Percentiles rank a stretch among this genome's conserved stretches.
phyloP scores from a whole-genome alignment of 2,888 invertebrate species.

The Kryphioiulus occultus region DNA sequence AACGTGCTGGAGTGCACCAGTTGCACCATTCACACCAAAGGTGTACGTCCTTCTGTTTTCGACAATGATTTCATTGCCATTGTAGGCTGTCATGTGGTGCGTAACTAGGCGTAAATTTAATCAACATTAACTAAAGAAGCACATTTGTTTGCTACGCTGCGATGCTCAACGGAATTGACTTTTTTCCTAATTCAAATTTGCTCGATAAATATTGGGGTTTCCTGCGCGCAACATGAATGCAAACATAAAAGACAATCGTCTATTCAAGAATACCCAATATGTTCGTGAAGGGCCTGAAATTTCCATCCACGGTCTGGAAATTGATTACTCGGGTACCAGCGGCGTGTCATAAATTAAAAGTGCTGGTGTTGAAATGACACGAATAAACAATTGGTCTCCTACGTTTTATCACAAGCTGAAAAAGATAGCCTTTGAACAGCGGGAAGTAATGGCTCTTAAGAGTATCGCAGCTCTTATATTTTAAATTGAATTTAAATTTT shows the following conservation, averaged over 20 bases:
- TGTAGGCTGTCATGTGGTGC: not conserved
- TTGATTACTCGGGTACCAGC: not conserved
- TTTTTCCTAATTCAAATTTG: conserved; percentile 5
- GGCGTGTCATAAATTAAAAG: not conserved
- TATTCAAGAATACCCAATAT: not conserved
- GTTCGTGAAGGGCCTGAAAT: not conserved
- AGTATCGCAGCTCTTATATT: too few species aligned
- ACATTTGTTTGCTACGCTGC: not conserved
- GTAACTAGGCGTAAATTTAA: conserved; percentile 5
- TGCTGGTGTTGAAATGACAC: not conserved
- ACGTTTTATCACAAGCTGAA: too few species aligned
- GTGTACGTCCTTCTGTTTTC: not conserved
- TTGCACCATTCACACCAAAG: not conserved
- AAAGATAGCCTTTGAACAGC: too few species aligned
- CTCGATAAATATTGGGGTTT: not conserved
- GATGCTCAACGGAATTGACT: not conserved
- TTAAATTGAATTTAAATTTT: too few species aligned
- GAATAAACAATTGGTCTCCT: not conserved
- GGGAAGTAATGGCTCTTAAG: too few species aligned
- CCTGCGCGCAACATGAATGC: not conserved
- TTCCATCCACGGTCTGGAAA: not conserved
- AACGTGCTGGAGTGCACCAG: not conserved
- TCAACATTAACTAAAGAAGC: conserved; percentile 5
- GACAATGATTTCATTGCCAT: not conserved
- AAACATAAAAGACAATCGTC: not conserved